Evolutionary conservation across 2,113 vertebrate genomes (phyloP).

Genomic region (Nycticebus coucang): DNA sequence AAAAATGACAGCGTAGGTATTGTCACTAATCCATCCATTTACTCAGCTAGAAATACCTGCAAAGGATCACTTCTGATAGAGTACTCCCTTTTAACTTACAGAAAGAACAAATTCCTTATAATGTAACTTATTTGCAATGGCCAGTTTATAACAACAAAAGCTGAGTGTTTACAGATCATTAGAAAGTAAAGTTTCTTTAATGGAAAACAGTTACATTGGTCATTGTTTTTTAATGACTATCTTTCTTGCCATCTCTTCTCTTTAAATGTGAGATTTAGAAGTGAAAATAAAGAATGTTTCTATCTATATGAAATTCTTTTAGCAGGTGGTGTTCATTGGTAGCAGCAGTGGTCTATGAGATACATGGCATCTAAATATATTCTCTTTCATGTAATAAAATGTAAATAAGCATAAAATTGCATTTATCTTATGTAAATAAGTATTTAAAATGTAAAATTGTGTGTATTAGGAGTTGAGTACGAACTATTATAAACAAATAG

Average conservation of each 20-base stretch:
- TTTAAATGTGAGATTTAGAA: not conserved
- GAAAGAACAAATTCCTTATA: not conserved
- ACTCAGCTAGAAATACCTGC: not conserved
- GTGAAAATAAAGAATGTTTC: slow-evolving; percentile 18
- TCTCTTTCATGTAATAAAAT: slow-evolving; percentile 28
- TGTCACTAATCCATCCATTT: not conserved
- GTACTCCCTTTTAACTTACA: not conserved
- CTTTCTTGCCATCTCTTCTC: not conserved
- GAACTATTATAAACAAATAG: not conserved
- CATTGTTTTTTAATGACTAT: slow-evolving; percentile 10
- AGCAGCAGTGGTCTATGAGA: not conserved
- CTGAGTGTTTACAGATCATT: slow-evolving; percentile 11
- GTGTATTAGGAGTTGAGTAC: not conserved
- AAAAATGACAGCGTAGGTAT: not conserved
- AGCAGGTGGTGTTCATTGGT: not conserved
- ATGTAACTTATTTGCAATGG: not conserved
- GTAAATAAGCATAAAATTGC: not conserved
- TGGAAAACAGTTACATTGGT: not conserved
- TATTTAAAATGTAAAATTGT: not conserved
- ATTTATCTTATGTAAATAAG: slow-evolving; percentile 7
- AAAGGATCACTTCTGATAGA: not conserved
- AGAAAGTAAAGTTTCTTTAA: slow-evolving; percentile 47
- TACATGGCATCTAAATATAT: not conserved
- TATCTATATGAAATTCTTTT: not conserved
- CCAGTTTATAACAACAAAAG: slow-evolving; percentile 10